Percentiles rank a stretch among this genome's conserved stretches.
Evolutionary conservation across 2,888 invertebrate genomes (phyloP).

Genomic region (Drosophila bunnanda): DNA sequence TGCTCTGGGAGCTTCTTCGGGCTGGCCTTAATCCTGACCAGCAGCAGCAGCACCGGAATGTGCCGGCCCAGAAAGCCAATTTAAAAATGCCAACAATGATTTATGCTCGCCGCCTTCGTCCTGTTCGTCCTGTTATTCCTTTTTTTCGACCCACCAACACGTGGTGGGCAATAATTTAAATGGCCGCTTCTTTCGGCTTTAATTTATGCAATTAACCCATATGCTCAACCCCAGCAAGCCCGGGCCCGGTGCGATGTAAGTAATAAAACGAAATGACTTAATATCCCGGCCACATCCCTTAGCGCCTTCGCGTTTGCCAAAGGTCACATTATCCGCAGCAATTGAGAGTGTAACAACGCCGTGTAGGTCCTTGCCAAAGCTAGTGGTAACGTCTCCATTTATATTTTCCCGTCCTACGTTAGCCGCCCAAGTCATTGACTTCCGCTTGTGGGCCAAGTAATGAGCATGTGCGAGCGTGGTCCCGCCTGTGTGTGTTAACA

Average conservation of each 20-base stretch:
- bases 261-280: conserved; percentile 80
- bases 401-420: conserved; percentile 61
- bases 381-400: conserved; percentile 75
- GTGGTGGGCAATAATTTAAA: conserved; percentile 56
- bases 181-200: conserved; percentile 54
- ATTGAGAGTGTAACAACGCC: conserved; percentile 25
- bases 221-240: conserved; percentile 69
- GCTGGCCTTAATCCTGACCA: conserved; percentile 66
- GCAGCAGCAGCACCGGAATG: conserved; percentile 53
- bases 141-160: background rate
- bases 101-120: conserved; percentile 63
- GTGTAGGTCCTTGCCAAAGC: conserved; percentile 58
- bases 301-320: conserved; percentile 64
- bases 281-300: conserved; percentile 58
- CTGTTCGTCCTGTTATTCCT: conserved; percentile 11
- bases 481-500: conserved; percentile 46
- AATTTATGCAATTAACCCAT: conserved; percentile 80
- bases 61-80: conserved; percentile 80
- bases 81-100: conserved; percentile 84
- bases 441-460: conserved; percentile 44
- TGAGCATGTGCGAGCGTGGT: background rate
- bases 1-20: conserved; percentile 19
- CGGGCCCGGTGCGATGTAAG: conserved; percentile 41
- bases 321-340: conserved; percentile 71
- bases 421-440: conserved; percentile 69